Evolutionary conservation across 2,113 vertebrate genomes (phyloP), one percentile per base, ranked within the genome.

Genomic region (Leptocoma aspasia): DNA sequence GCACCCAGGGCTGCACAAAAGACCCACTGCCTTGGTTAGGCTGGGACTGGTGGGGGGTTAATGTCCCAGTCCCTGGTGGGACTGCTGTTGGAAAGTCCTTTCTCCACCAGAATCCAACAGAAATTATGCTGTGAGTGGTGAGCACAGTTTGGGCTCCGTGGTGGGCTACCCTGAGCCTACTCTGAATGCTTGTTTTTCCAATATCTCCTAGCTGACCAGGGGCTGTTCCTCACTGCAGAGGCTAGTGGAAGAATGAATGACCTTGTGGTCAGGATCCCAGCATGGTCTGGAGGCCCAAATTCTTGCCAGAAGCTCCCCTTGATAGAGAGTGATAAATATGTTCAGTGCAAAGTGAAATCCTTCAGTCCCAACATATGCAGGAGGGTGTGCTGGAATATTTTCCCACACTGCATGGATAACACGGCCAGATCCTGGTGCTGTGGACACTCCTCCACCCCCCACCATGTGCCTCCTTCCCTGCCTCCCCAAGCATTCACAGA

Each of bases 401-500:
- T 90, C 85, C 85, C 39, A 35, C 72, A 28, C 56, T 31, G 72
- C 0, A 3, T 3, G 52, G 93, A 59, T 76, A 75, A 88, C 2
- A 0, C n/a, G 0, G 27, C 47, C 44, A 6, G 92, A 61, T 90
- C 41, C 85, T 4, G 57, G 90, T 0, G 8, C 66, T 68, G 79
- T 0, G 0, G 85, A 50, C 35, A 21, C 78, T 85, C 70, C 73
- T 86, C 84, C 41, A 1, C 18, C 57, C 57, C 49, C 4, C 10
- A 1, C n/a, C 1, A 0, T 7, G 20, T 26, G 8, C 47, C 69
- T 94, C 77, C 60, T 50, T 42, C 0, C 0, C 72, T 0, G 7
- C 87, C 75, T 50, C 61, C 73, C 65, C 0, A 2, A 16, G 71
- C 4, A 0, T 4, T 76, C 2, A 2, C 86, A 80, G 90, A 35